phyloP scores from a whole-genome alignment of 2,888 invertebrate genomes.

The Resseliella maxima region DNA sequence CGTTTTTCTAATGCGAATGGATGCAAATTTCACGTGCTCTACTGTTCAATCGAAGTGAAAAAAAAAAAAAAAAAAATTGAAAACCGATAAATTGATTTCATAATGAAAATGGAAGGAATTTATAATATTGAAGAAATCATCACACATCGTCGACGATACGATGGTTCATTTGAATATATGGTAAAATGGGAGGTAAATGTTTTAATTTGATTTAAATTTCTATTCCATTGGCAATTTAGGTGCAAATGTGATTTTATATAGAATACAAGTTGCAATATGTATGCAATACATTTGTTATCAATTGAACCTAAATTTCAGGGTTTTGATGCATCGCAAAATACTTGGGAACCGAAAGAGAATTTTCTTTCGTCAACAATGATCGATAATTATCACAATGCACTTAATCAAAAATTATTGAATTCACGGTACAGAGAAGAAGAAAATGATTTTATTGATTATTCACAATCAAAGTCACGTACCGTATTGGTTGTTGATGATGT shows the following conservation, averaged over 20 bases:
- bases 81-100: not conserved
- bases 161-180: not conserved
- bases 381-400: not conserved
- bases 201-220: not conserved
- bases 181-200: not conserved
- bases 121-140: not conserved
- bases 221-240: no score
- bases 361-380: not conserved
- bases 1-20: no score
- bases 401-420: not conserved
- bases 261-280: no score
- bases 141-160: not conserved
- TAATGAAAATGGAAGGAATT: not conserved
- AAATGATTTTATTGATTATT: no score
- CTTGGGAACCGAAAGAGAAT: not conserved
- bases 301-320: not conserved
- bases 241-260: no score
- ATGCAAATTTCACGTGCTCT: no score
- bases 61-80: no score
- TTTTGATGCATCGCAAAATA: not conserved
- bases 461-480: not conserved
- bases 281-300: no score
- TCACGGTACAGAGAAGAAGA: no score
- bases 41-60: no score
- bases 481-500: not conserved